A percentile compares a stretch with the other conserved stretches of the same genome.
Evolutionary conservation across 2,888 invertebrate species (phyloP).

Genomic region (Galerucella nymphaeae): DNA sequence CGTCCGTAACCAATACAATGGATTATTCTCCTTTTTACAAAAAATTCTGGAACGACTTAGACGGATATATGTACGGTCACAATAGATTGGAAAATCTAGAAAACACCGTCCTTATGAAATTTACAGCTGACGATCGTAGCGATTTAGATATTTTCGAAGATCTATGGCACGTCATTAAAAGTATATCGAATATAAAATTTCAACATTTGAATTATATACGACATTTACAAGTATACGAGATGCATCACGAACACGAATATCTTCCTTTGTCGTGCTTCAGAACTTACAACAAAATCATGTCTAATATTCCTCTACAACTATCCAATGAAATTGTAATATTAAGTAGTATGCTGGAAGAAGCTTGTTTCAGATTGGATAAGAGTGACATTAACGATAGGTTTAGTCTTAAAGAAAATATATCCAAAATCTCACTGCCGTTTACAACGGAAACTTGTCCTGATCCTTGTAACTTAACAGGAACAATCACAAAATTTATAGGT

Average conservation of each 20-base stretch:
- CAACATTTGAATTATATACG: constrained; percentile 53
- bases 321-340: constrained; percentile 47
- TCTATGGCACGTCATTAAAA: constrained; percentile 47
- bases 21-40: neutral
- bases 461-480: neutral
- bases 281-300: constrained; percentile 47
- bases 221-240: constrained; percentile 44
- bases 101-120: constrained; percentile 52
- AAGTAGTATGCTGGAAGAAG: constrained; percentile 49
- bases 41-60: constrained; percentile 42
- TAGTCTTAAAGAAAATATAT: constrained; percentile 2
- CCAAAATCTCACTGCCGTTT: neutral
- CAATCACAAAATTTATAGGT: too few relatives aligned
- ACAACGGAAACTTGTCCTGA: constrained; percentile 14
- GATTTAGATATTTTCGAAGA: constrained; percentile 43
- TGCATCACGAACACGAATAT: constrained; percentile 36
- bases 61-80: constrained; percentile 42
- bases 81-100: constrained; percentile 39
- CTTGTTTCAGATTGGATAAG: constrained; percentile 38
- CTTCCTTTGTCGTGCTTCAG: constrained; percentile 43
- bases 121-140: constrained; percentile 11
- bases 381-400: constrained; percentile 18
- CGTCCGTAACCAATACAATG: neutral
- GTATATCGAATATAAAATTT: constrained; percentile 51
- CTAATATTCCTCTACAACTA: constrained; percentile 47